phyloP scores from a whole-genome alignment of 2,113 vertebrate species.

The Eublepharis macularius region DNA sequence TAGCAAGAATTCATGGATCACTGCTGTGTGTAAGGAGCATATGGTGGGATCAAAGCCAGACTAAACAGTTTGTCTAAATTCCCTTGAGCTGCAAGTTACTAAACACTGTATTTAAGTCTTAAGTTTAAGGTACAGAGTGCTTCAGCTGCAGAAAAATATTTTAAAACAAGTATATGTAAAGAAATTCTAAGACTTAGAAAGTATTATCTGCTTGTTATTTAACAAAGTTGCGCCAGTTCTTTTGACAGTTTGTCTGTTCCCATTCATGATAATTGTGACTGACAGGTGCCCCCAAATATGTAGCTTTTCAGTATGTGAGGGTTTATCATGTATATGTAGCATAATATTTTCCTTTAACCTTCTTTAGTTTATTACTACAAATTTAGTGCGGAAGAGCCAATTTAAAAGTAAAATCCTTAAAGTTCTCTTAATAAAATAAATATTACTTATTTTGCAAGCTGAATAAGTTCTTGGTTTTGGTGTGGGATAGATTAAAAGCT shows the following conservation, averaged over 20 bases:
- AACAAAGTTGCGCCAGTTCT: not conserved
- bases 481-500: not conserved
- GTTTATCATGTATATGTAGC: no score
- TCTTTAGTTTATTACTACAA: not conserved
- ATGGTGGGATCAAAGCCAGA: constrained; percentile 74
- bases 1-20: constrained; percentile 73
- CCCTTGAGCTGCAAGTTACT: constrained; percentile 14
- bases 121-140: not conserved
- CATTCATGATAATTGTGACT: not conserved
- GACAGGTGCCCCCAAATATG: not conserved
- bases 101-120: not conserved
- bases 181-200: constrained; percentile 5
- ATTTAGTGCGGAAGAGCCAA: not conserved
- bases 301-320: not conserved
- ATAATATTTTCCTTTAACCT: not conserved
- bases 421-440: not conserved
- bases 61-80: constrained; percentile 75
- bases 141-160: not conserved
- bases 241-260: not conserved
- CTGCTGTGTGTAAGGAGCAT: constrained; percentile 62
- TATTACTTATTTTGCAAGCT: not conserved
- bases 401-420: not conserved
- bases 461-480: not conserved
- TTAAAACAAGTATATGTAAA: constrained; percentile 16
- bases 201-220: not conserved